Conservation (phyloP, 2,797 vertebrate species). For the Falco columbarius region DNA sequence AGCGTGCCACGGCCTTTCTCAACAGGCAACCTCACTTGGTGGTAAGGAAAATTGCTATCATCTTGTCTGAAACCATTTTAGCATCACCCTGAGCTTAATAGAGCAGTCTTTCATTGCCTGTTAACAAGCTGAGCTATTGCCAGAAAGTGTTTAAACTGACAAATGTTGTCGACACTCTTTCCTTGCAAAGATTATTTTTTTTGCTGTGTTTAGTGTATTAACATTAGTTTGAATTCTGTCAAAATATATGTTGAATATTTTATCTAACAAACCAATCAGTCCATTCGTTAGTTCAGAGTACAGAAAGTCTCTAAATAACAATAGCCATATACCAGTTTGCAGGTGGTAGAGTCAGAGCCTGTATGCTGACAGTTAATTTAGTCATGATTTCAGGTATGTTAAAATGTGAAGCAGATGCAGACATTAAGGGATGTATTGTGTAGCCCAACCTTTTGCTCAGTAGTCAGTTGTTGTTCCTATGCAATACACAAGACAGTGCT, state of each 20-base stretch:
- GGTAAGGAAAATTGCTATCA: constrained; percentile 71
- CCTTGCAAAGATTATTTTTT: neutral
- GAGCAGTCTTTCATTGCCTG: constrained; percentile 70
- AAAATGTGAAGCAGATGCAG: neutral
- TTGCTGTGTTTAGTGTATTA: neutral
- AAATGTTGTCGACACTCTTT: constrained; percentile 58
- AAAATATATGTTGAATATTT: constrained; percentile 18
- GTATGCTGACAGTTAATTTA: neutral
- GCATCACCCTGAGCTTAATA: constrained; percentile 65
- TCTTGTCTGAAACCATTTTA: constrained; percentile 63
- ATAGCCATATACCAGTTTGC: neutral
- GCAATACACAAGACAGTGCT: neutral
- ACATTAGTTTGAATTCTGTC: constrained; percentile 49
- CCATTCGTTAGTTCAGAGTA: neutral
- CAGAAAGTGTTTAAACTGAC: constrained; percentile 64
- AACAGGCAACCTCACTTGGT: constrained; percentile 75
- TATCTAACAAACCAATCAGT: constrained; percentile 2
- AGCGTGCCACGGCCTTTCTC: constrained; percentile 69
- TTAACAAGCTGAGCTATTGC: constrained; percentile 72
- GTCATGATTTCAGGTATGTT: neutral
- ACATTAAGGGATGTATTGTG: accelerated
- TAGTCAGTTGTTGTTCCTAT: neutral
- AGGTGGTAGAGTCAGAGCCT: neutral
- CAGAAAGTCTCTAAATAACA: neutral
- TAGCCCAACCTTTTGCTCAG: neutral